These are phyloP conservation scores for Drosophila melanosoma DNA, from an alignment of 2,888 invertebrate genomes.

Conservation along the genomic window DNA sequence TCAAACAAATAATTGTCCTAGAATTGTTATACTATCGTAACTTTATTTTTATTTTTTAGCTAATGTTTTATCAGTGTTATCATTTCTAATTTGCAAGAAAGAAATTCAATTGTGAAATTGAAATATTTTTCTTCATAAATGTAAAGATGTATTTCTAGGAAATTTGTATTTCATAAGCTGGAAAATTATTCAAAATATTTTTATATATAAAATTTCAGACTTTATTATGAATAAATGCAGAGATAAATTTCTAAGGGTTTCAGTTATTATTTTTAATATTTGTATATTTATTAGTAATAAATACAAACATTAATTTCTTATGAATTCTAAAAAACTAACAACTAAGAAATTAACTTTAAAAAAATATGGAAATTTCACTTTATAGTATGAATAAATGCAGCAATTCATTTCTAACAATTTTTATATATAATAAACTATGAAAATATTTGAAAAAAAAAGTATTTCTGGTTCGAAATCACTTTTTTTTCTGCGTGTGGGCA, in stretches of 20 bases:
- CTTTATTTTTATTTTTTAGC: not conserved
- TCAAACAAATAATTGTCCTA: not conserved
- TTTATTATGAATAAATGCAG: not conserved
- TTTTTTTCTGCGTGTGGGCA: constrained; percentile 7
- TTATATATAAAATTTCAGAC: not conserved
- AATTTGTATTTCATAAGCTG: not conserved
- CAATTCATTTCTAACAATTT: not conserved
- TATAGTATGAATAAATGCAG: not conserved
- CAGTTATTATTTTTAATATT: not conserved
- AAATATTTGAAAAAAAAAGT: not conserved
- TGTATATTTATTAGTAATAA: not conserved
- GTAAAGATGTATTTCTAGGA: not conserved
- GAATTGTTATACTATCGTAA: no score
- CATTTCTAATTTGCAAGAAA: not conserved
- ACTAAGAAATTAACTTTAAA: not conserved
- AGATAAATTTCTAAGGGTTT: not conserved
- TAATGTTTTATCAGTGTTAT: not conserved
- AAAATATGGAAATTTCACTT: no score
- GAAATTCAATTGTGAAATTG: not conserved
- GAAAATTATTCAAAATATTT: not conserved
- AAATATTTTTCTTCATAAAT: not conserved
- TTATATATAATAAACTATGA: not conserved
- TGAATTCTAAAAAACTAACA: not conserved
- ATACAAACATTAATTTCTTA: not conserved
- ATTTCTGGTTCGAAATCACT: not conserved